Conservation (phyloP, 2,113 vertebrate species). For the Tetrao urogallus region DNA sequence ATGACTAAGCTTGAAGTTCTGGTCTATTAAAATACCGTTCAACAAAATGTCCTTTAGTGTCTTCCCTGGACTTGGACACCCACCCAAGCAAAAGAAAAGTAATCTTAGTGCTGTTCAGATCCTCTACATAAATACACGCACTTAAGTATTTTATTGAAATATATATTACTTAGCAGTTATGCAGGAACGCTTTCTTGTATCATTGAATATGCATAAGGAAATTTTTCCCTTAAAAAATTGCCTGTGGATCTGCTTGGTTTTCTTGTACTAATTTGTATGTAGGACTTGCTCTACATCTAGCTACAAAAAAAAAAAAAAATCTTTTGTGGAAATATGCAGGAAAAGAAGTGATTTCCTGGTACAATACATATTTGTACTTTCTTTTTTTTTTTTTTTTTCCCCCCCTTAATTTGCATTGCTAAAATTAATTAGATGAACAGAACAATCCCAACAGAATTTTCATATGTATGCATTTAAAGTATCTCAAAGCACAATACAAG, state of each 20-base stretch:
- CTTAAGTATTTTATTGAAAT: slow-evolving; percentile 60
- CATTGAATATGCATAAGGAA: slow-evolving; percentile 59
- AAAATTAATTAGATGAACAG: not conserved
- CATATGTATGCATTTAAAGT: not conserved
- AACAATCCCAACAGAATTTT: not conserved
- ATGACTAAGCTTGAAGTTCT: not conserved
- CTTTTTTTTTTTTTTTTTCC: no score
- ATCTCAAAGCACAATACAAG: not conserved
- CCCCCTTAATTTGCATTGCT: not conserved
- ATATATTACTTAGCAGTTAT: slow-evolving; percentile 43
- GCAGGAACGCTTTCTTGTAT: slow-evolving; percentile 25
- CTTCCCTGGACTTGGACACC: not conserved
- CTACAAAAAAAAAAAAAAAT: not conserved
- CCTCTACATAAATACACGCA: not conserved
- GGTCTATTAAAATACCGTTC: not conserved
- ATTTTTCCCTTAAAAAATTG: slow-evolving; percentile 44
- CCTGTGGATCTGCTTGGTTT: slow-evolving; percentile 40
- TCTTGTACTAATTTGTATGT: slow-evolving; percentile 40
- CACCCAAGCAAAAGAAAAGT: not conserved
- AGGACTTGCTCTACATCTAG: not conserved
- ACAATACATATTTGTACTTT: not conserved
- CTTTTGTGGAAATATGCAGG: not conserved
- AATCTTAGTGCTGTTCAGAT: not conserved
- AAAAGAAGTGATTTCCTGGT: not conserved
- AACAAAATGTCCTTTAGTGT: not conserved